A percentile compares a stretch with the other conserved stretches of the same genome.
Evolutionary conservation across 2,888 invertebrate genomes (phyloP).

Genomic region (Gasteruption jaculator): DNA sequence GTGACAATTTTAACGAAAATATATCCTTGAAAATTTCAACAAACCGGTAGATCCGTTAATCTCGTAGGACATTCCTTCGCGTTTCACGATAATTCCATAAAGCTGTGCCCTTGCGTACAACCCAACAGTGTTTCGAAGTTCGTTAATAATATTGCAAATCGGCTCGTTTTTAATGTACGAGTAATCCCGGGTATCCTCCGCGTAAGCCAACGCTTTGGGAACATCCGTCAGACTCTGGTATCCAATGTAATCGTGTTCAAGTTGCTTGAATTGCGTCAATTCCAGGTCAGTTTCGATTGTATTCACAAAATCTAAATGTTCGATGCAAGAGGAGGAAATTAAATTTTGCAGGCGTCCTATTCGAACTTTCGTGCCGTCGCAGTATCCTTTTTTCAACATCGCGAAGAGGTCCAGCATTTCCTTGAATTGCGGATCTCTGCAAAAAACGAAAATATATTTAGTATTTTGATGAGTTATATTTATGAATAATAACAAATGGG

Average conservation of each 20-base stretch:
- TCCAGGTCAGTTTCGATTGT: conserved; percentile 64
- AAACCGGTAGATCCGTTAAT: conserved; percentile 57
- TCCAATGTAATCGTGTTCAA: conserved; percentile 87
- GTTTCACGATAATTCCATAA: conserved; percentile 74
- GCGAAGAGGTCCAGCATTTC: conserved; percentile 95
- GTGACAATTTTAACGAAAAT: conserved; percentile 5
- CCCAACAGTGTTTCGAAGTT: conserved; percentile 65
- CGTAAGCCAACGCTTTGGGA: conserved; percentile 73
- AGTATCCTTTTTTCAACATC: conserved; percentile 94
- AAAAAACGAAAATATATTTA: conserved; percentile 19
- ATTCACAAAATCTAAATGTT: conserved; percentile 96
- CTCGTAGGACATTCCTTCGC: conserved; percentile 77
- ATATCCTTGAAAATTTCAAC: conserved; percentile 5
- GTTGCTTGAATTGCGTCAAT: conserved; percentile 80
- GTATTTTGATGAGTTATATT: background rate
- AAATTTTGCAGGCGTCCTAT: conserved; percentile 92
- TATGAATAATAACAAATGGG: background rate
- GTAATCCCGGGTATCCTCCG: conserved; percentile 59
- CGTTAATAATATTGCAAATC: conserved; percentile 71
- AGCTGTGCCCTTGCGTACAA: conserved; percentile 79
- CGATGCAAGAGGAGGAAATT: conserved; percentile 96
- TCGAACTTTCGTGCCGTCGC: conserved; percentile 93
- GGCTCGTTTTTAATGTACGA: conserved; percentile 61
- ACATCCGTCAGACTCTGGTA: conserved; percentile 96
- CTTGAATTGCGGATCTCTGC: conserved; percentile 86